phyloP scores from a whole-genome alignment of 2,888 invertebrate species.

The Sympetrum striolatum region DNA sequence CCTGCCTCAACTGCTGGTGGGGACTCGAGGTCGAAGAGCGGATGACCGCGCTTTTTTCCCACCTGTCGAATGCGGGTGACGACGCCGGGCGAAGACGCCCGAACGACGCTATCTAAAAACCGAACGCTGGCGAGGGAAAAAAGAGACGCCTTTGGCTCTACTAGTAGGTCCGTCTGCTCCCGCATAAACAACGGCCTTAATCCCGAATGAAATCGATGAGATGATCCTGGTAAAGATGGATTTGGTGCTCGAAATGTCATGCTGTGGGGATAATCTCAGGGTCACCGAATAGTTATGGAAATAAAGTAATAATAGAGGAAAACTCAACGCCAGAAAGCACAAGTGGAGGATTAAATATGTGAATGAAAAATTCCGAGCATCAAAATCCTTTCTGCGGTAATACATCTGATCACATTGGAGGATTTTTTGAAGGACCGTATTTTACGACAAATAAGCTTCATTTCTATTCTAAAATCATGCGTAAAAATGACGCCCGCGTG shows the following conservation, averaged over 20 bases:
- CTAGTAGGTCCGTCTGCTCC: background rate
- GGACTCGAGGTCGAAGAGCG: slow-evolving; percentile 39
- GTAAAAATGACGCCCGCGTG: too few relatives aligned
- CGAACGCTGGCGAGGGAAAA: background rate
- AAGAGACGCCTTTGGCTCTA: background rate
- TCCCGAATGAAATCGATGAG: background rate
- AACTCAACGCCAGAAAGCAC: background rate
- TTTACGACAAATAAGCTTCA: too few relatives aligned
- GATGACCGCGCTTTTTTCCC: slow-evolving; percentile 38
- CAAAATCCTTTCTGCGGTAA: too few relatives aligned
- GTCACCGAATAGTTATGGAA: background rate
- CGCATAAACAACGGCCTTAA: background rate
- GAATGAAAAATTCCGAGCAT: too few relatives aligned
- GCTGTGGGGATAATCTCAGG: too few relatives aligned
- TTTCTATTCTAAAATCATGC: too few relatives aligned
- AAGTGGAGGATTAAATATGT: too few relatives aligned
- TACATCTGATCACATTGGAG: too few relatives aligned
- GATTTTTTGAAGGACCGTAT: too few relatives aligned
- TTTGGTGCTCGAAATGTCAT: background rate
- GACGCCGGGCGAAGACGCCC: slow-evolving; percentile 34
- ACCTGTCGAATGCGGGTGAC: slow-evolving; percentile 41
- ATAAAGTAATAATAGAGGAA: background rate
- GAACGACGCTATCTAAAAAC: slow-evolving; percentile 18
- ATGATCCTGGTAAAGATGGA: background rate
- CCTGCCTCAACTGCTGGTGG: slow-evolving; percentile 28